Evolutionary conservation across 2,797 vertebrate species (phyloP), one percentile per base, ranked within the genome.

Genomic region (Cirrhinus molitorella): DNA sequence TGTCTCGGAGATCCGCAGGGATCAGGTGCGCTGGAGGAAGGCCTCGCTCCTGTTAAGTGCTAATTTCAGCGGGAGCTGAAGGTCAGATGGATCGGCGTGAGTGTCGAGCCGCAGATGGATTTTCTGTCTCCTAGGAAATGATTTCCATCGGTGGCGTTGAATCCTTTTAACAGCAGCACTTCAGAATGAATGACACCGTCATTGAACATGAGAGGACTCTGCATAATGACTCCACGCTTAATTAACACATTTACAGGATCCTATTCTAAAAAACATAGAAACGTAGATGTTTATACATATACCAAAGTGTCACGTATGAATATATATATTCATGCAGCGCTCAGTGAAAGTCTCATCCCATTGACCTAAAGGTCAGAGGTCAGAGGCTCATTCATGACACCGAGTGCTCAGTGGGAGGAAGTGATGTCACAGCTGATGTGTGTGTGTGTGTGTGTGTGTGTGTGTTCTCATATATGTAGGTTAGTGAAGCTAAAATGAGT

Each of bases 91-190:
- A 7, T 43, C 85, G 88, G 89, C 80, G 88, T 88, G 88, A 83
- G 85, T 88, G 80, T 87, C 83, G 87, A 91, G 87, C 83, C 88
- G 88, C 84, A 85, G 86, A 95, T 94, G 90, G 93, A 94, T 94
- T 94, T 94, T 85, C 90, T 91, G 92, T 93, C 92, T 85, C 87
- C 82, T 88, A 91, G 88, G 88, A 91, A 93, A 94, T 93, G 87
- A 91, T 88, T 92, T 63, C 67, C 47, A 51, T 23, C 57, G 5
- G 49, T 8, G 51, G 28, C 57, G 57, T 28, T 75, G 77, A 59
- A 85, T 67, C 80, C 63, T 23, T 28, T 31, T 83, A 78, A 85
- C 77, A 45, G 83, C 21, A 67, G 28, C 59, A 51, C 47, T 73
- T 53, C 21, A 80, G 68, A 34, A 65, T 80, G 51, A 76, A n/a